phyloP scores from a whole-genome alignment of 2,113 vertebrate species.

The Cranoglanis bouderius region DNA sequence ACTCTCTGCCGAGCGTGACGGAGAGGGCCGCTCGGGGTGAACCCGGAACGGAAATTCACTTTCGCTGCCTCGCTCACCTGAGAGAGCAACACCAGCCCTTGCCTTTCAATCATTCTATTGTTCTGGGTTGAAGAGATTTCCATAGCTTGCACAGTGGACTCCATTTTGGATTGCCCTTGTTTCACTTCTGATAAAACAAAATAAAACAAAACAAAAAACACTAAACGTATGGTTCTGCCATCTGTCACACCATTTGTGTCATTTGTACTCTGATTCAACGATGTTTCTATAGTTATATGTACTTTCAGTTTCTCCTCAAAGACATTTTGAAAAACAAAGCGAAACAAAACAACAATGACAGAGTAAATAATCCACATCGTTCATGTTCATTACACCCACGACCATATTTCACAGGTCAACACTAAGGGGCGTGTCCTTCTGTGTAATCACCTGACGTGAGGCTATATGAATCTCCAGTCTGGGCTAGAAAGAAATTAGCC shows the following conservation, averaged over 20 bases:
- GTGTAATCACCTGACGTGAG: neutral
- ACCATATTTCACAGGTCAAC: neutral
- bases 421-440: neutral
- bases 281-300: neutral
- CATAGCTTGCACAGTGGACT: neutral
- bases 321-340: neutral
- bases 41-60: conserved; percentile 68
- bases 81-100: conserved; percentile 52
- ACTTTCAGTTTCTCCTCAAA: neutral
- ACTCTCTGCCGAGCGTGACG: conserved; percentile 69
- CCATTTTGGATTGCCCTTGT: neutral
- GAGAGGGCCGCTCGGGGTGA: conserved; percentile 56
- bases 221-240: no score
- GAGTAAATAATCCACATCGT: neutral
- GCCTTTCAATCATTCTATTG: conserved; percentile 62
- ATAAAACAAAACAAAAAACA: neutral
- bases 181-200: neutral
- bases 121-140: neutral
- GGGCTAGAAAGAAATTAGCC: neutral
- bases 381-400: neutral
- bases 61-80: conserved; percentile 61
- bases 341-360: neutral
- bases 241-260: no score
- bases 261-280: neutral
- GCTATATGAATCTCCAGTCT: neutral